Evolutionary conservation across 1,140 invertebrate species (phyloP).

Genomic region (Drosophila nigromelanica): DNA sequence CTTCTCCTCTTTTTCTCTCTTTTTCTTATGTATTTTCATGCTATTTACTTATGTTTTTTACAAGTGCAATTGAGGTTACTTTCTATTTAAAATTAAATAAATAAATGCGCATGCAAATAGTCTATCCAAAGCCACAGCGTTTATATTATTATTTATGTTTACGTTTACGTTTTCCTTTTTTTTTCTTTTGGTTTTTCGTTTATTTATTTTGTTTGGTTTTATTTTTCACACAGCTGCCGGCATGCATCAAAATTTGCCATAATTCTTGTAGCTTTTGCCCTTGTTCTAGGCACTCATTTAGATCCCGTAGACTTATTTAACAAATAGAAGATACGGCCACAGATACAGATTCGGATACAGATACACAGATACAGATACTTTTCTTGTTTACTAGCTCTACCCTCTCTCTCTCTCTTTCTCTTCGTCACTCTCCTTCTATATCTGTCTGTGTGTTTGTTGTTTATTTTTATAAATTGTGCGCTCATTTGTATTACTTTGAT

Average conservation of each 20-base stretch:
- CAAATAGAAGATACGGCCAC: slow-evolving; percentile 22
- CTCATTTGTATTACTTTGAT: slow-evolving; percentile 68
- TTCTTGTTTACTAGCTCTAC: slow-evolving; percentile 5
- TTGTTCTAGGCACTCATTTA: slow-evolving; percentile 52
- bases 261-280: slow-evolving; percentile 64
- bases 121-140: slow-evolving; percentile 3
- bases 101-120: slow-evolving; percentile 70
- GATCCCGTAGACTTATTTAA: slow-evolving; percentile 20
- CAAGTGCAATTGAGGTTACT: slow-evolving; percentile 77
- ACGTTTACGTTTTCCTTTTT: neutral
- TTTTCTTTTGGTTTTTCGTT: slow-evolving; percentile 11
- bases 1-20: slow-evolving; percentile 6
- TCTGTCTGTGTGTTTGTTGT: slow-evolving; percentile 34
- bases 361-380: slow-evolving; percentile 11
- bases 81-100: slow-evolving; percentile 76
- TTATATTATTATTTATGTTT: slow-evolving; percentile 21
- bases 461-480: slow-evolving; percentile 66
- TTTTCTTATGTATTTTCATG: slow-evolving; percentile 45
- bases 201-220: slow-evolving; percentile 29
- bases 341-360: slow-evolving; percentile 6
- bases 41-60: slow-evolving; percentile 78
- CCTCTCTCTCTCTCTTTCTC: neutral
- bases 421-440: neutral
- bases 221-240: slow-evolving; percentile 67
- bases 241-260: slow-evolving; percentile 78